These are phyloP conservation scores for Drosophila rubida DNA, from an alignment of 2,888 invertebrate genomes.

Conservation along the genomic window DNA sequence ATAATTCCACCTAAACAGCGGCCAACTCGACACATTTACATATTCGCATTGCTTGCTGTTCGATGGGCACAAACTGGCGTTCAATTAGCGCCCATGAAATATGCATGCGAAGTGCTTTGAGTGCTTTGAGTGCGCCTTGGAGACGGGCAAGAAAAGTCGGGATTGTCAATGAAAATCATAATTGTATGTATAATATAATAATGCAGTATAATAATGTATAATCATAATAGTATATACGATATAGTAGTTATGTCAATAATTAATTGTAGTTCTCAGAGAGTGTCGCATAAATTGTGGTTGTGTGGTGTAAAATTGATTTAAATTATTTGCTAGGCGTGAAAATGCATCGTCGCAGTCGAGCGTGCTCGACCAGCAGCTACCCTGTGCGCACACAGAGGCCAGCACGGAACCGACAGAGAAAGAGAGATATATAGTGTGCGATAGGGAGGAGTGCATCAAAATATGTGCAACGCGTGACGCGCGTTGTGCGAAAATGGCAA, in stretches of 20 bases:
- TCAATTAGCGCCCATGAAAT: background rate
- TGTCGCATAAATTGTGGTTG: conserved; percentile 11
- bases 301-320: conserved; percentile 18
- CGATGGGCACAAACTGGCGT: background rate
- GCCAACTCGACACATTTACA: background rate
- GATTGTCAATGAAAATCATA: conserved; percentile 7
- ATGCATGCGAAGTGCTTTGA: too few species aligned
- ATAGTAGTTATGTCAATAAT: conserved; percentile 7
- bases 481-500: background rate
- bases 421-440: conserved; percentile 6
- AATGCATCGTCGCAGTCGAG: conserved; percentile 5
- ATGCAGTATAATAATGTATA: conserved; percentile 11
- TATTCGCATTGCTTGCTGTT: background rate
- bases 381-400: conserved; percentile 1
- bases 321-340: conserved; percentile 33
- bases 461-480: too few species aligned
- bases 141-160: too few species aligned
- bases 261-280: conserved; percentile 28
- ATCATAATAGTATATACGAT: background rate
- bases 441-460: too few species aligned
- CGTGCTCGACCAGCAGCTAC: conserved; percentile 3
- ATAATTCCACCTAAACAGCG: background rate
- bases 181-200: conserved; percentile 10
- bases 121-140: too few species aligned
- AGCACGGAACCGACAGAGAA: conserved; percentile 10